phyloP scores from a whole-genome alignment of 2,113 vertebrate species.

The Leucosticte australis region DNA sequence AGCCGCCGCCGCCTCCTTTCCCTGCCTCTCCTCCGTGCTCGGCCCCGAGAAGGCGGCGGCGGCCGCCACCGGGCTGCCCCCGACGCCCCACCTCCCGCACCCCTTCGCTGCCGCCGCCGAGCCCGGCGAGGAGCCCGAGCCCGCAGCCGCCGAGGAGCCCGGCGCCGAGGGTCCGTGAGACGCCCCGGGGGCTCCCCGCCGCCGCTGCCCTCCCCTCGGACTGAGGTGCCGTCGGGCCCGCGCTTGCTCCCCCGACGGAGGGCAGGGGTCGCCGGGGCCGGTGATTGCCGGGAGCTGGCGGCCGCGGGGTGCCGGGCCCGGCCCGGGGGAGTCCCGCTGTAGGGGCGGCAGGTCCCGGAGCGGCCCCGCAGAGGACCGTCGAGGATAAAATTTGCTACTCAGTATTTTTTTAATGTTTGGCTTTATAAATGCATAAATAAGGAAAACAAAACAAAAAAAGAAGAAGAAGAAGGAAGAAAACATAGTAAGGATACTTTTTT shows the following conservation, averaged over 20 bases:
- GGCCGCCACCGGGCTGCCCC: slow-evolving; percentile 42
- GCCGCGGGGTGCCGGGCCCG: neutral
- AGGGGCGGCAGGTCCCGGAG: neutral
- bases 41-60: neutral
- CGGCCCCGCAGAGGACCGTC: neutral
- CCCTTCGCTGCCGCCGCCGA: slow-evolving; percentile 50
- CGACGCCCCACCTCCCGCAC: slow-evolving; percentile 68
- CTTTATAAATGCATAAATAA: slow-evolving; percentile 52
- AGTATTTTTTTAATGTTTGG: slow-evolving; percentile 57
- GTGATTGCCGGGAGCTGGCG: neutral
- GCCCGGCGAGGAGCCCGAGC: slow-evolving; percentile 30
- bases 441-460: neutral
- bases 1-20: neutral
- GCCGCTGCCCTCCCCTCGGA: slow-evolving; percentile 1
- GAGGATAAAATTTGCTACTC: slow-evolving; percentile 44
- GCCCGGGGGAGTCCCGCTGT: neutral
- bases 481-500: slow-evolving; percentile 1
- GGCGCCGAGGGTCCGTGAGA: slow-evolving; percentile 2
- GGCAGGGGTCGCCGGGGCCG: neutral
- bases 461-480: neutral
- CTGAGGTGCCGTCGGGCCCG: neutral
- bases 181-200: slow-evolving; percentile 25
- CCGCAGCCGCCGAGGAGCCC: neutral
- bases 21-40: neutral
- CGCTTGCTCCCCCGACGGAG: neutral